Percentiles rank a stretch among this genome's conserved stretches.
phyloP scores from a whole-genome alignment of 53 echinoderm and acorn worm genomes.

The Crossaster papposus region DNA sequence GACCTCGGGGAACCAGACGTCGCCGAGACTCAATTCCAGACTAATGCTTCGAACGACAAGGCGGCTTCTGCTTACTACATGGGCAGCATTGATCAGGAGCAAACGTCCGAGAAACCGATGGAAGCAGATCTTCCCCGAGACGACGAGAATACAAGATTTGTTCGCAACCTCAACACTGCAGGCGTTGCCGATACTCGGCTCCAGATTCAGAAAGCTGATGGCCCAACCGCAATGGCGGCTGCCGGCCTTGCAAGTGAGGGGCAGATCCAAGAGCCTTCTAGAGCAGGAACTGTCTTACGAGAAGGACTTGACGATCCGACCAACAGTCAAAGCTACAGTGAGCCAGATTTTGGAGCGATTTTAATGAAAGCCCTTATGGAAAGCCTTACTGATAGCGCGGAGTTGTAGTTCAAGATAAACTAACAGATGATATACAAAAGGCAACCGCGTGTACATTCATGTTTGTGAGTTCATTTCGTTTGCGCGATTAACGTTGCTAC shows the following conservation, averaged over 20 bases:
- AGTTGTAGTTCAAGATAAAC: neutral
- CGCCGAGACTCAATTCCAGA: no score
- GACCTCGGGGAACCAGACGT: no score
- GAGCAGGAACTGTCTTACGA: neutral
- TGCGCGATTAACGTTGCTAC: no score
- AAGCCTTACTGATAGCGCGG: neutral
- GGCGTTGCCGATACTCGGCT: neutral
- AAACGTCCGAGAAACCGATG: no score
- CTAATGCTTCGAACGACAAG: no score
- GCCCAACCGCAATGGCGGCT: neutral
- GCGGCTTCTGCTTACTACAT: no score
- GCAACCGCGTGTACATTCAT: no score
- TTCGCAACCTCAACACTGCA: neutral
- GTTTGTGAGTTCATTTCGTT: no score
- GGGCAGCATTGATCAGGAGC: no score
- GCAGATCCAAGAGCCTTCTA: neutral
- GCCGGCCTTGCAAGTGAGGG: neutral
- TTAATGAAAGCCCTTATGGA: neutral
- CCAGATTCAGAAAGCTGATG: neutral
- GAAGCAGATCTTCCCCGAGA: neutral
- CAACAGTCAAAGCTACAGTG: neutral
- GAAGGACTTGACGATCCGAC: neutral
- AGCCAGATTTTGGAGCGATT: neutral
- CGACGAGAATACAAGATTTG: neutral
- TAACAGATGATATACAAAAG: no score